These are phyloP conservation scores for Drosophila pruinosa DNA, from an alignment of 1,140 invertebrate genomes.

Conservation along the genomic window DNA sequence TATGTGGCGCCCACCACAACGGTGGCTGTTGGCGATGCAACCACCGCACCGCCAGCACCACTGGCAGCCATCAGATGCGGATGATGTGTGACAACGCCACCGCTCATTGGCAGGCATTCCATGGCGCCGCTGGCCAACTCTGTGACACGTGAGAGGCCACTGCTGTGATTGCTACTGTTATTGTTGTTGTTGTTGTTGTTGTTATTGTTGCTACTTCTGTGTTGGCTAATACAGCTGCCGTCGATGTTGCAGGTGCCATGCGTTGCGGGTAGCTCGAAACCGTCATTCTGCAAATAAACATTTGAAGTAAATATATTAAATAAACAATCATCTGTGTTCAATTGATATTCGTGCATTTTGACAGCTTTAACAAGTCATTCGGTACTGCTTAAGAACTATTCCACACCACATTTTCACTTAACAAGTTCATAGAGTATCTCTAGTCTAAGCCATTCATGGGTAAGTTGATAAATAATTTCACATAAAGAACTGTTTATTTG, in stretches of 20 bases:
- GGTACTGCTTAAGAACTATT: no score
- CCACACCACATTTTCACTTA: no score
- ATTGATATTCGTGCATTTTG: constrained; percentile 8
- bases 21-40: constrained; percentile 60
- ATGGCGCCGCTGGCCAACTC: constrained; percentile 63
- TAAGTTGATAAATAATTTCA: no score
- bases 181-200: constrained; percentile 17
- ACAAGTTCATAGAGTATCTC: no score
- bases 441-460: no score
- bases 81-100: constrained; percentile 51
- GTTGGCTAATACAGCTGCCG: constrained; percentile 56
- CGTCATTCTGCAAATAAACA: constrained; percentile 66
- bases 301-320: neutral
- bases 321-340: neutral
- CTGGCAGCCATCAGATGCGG: constrained; percentile 58
- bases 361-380: neutral
- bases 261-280: constrained; percentile 64
- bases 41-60: constrained; percentile 22
- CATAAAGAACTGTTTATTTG: no score
- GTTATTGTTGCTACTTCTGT: constrained; percentile 20
- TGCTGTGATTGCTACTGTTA: constrained; percentile 12
- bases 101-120: constrained; percentile 75
- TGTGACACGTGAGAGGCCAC: constrained; percentile 47
- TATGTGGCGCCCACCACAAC: constrained; percentile 71
- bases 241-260: constrained; percentile 68